These are phyloP conservation scores for Anguilla anguilla DNA, from an alignment of 2,797 vertebrate genomes.

Conservation along the genomic window DNA sequence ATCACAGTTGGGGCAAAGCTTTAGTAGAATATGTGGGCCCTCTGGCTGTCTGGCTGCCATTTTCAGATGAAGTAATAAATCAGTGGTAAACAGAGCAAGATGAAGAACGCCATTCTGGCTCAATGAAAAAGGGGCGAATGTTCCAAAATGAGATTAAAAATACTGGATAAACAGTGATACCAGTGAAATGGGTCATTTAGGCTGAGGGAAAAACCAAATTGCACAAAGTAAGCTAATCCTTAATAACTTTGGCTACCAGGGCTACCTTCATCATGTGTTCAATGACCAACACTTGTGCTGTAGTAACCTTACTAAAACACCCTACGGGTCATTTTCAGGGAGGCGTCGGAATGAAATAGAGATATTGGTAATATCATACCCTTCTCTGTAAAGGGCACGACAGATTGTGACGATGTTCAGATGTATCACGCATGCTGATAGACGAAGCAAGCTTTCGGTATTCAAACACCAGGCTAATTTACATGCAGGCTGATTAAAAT, in stretches of 20 bases:
- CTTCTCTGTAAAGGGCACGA: background rate
- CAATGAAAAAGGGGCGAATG: background rate
- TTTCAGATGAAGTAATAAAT: background rate
- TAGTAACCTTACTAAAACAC: background rate
- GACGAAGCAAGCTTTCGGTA: constrained; percentile 35
- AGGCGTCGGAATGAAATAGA: constrained; percentile 20
- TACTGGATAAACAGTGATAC: background rate
- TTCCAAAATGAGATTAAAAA: background rate
- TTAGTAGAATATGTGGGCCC: background rate
- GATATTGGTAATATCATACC: constrained; percentile 33
- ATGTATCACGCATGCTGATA: constrained; percentile 43
- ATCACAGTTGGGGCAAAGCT: background rate
- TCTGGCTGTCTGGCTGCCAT: background rate
- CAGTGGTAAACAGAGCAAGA: background rate
- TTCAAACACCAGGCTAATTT: constrained; percentile 41
- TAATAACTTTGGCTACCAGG: background rate
- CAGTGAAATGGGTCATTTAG: background rate
- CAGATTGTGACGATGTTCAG: constrained; percentile 12
- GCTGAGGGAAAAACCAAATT: background rate
- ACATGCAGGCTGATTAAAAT: constrained; percentile 43
- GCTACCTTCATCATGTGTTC: no score
- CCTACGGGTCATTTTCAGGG: background rate
- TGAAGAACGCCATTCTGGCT: background rate
- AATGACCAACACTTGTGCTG: background rate
- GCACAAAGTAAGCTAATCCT: background rate